Evolutionary conservation across 2,888 invertebrate species (phyloP).

Genomic region (Clusia tigrina): DNA sequence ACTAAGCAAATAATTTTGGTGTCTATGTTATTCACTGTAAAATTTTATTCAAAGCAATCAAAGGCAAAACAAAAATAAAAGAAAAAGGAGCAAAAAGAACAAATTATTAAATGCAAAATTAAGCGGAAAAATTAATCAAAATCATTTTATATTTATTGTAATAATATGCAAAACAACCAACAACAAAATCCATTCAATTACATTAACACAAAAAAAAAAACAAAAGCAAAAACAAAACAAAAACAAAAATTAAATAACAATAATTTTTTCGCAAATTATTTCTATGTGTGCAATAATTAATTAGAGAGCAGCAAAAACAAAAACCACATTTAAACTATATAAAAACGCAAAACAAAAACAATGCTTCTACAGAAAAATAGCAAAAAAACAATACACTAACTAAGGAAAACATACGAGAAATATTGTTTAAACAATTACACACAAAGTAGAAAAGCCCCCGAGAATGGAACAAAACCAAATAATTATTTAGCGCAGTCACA

Average conservation of each 20-base stretch:
- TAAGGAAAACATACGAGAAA: neutral
- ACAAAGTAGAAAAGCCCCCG: slow-evolving; percentile 2
- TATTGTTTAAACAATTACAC: slow-evolving; percentile 14
- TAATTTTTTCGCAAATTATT: slow-evolving; percentile 8
- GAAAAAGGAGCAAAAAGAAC: neutral
- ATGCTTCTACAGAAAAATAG: too few relatives aligned
- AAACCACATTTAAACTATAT: neutral
- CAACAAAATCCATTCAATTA: neutral
- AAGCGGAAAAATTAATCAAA: neutral
- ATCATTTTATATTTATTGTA: neutral
- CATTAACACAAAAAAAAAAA: neutral
- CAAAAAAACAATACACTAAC: neutral
- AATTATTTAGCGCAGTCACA: too few relatives aligned
- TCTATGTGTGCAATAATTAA: slow-evolving; percentile 4
- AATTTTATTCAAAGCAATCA: slow-evolving; percentile 14
- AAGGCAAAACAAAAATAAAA: slow-evolving; percentile 7
- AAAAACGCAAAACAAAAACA: slow-evolving; percentile 4
- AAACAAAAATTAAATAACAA: too few relatives aligned
- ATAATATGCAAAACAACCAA: too few relatives aligned
- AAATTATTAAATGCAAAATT: neutral
- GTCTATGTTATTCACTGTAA: slow-evolving; percentile 26
- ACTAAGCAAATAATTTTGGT: slow-evolving; percentile 22
- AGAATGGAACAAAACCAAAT: slow-evolving; percentile 5
- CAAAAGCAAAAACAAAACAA: slow-evolving; percentile 1
- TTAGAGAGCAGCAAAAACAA: neutral